These are phyloP conservation scores for Euplexia lucipara DNA, from an alignment of 2,888 invertebrate genomes.

Conservation along the genomic window DNA sequence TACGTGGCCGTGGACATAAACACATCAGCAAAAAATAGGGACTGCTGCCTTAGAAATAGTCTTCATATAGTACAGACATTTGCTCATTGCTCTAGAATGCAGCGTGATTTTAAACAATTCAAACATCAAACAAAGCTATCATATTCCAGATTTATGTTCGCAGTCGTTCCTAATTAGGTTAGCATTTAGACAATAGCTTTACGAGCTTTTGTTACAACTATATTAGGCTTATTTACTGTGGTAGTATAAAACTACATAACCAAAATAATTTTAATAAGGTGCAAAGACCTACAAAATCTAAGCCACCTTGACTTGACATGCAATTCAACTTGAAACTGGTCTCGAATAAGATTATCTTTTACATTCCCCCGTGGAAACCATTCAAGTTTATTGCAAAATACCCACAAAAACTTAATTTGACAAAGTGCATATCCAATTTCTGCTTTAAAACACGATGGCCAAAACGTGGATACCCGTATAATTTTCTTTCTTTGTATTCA, in stretches of 20 bases:
- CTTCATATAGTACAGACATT: conserved; percentile 48
- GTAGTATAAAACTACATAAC: conserved; percentile 24
- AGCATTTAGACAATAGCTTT: conserved; percentile 53
- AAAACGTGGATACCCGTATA: conserved; percentile 40
- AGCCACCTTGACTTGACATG: conserved; percentile 11
- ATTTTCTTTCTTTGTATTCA: conserved; percentile 53
- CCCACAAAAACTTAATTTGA: conserved; percentile 17
- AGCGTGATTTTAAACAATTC: conserved; percentile 36
- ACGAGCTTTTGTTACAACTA: conserved; percentile 60
- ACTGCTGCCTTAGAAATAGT: conserved; percentile 65
- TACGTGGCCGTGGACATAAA: conserved; percentile 70
- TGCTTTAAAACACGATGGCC: conserved; percentile 14
- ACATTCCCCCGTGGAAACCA: conserved; percentile 56
- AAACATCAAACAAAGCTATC: conserved; percentile 50
- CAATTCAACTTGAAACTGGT: conserved; percentile 31
- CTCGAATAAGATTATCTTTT: conserved; percentile 60
- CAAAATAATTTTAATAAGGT: conserved; percentile 30
- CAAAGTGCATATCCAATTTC: conserved; percentile 40
- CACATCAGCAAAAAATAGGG: conserved; percentile 60
- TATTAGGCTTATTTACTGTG: conserved; percentile 45
- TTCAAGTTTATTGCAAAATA: conserved; percentile 41
- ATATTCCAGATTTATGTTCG: conserved; percentile 40
- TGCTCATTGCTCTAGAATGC: conserved; percentile 24
- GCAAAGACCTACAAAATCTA: conserved; percentile 24
- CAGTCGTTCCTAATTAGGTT: conserved; percentile 52